Evolutionary conservation across 2,113 vertebrate species (phyloP).

Genomic region (Dendrocopos noguchii): DNA sequence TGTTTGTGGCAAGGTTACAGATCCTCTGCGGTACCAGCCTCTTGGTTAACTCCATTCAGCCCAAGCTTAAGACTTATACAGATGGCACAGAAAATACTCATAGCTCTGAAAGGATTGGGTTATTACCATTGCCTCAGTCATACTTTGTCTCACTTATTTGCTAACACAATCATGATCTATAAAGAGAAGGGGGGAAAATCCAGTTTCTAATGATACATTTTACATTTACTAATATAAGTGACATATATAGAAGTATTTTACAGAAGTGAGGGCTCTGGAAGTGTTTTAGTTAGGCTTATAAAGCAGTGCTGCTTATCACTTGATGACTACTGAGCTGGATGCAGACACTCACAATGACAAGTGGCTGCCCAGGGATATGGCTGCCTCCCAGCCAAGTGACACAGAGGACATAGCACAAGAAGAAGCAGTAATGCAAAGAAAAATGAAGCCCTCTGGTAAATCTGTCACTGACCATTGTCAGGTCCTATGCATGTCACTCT

Average conservation of each 20-base stretch:
- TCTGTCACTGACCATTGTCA: conserved; percentile 20
- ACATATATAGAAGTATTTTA: neutral
- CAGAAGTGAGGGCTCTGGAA: neutral
- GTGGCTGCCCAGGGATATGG: neutral
- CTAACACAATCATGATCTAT: neutral
- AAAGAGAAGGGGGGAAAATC: neutral
- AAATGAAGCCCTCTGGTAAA: conserved; percentile 22
- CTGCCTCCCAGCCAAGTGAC: conserved; percentile 11
- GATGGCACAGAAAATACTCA: neutral
- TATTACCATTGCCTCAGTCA: neutral
- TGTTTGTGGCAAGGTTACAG: neutral
- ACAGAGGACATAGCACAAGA: neutral
- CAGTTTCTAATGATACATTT: neutral
- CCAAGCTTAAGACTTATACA: neutral
- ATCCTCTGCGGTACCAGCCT: neutral
- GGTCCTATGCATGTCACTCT: neutral
- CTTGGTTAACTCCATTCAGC: neutral
- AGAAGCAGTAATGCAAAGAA: neutral
- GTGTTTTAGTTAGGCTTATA: neutral
- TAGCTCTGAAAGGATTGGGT: neutral
- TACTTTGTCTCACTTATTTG: neutral
- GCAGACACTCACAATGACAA: conserved; percentile 6
- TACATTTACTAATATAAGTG: neutral
- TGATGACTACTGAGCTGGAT: neutral
- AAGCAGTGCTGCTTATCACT: neutral